phyloP scores from a whole-genome alignment of 2,888 invertebrate species.

The Mellilla xanthometata region DNA sequence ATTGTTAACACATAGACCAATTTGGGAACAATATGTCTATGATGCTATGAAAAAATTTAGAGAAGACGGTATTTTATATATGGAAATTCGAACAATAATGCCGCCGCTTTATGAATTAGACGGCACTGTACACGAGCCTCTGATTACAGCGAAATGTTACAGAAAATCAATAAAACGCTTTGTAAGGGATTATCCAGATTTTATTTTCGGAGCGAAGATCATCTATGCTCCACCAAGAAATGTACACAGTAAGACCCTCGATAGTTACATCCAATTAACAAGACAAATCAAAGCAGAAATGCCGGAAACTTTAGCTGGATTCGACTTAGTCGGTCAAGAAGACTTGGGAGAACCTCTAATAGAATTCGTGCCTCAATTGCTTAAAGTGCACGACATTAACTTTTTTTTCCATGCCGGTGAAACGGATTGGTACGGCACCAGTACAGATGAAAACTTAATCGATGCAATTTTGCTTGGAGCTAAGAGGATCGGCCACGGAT shows the following conservation, averaged over 20 bases:
- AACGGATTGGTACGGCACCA: constrained; percentile 88
- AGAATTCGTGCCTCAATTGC: constrained; percentile 82
- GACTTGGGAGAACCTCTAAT: constrained; percentile 85
- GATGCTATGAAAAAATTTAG: constrained; percentile 83
- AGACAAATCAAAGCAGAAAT: constrained; percentile 68
- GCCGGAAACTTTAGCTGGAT: constrained; percentile 88
- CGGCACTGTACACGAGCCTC: constrained; percentile 77
- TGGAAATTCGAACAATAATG: constrained; percentile 86
- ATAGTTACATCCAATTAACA: constrained; percentile 66
- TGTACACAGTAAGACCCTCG: constrained; percentile 57
- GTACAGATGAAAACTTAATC: constrained; percentile 87
- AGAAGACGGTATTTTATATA: constrained; percentile 86
- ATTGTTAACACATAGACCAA: constrained; percentile 83
- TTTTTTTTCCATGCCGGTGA: constrained; percentile 93
- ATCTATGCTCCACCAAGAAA: constrained; percentile 86
- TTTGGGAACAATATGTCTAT: constrained; percentile 86
- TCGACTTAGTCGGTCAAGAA: constrained; percentile 92
- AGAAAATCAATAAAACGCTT: constrained; percentile 82
- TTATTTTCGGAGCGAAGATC: constrained; percentile 85
- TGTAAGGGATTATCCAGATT: constrained; percentile 82
- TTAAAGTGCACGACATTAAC: constrained; percentile 73
- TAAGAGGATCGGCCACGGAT: constrained; percentile 90
- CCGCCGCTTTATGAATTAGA: constrained; percentile 86
- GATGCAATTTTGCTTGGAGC: constrained; percentile 90
- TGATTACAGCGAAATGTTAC: constrained; percentile 83